phyloP scores from a whole-genome alignment of 2,113 vertebrate species.

The Syrmaticus mikado region DNA sequence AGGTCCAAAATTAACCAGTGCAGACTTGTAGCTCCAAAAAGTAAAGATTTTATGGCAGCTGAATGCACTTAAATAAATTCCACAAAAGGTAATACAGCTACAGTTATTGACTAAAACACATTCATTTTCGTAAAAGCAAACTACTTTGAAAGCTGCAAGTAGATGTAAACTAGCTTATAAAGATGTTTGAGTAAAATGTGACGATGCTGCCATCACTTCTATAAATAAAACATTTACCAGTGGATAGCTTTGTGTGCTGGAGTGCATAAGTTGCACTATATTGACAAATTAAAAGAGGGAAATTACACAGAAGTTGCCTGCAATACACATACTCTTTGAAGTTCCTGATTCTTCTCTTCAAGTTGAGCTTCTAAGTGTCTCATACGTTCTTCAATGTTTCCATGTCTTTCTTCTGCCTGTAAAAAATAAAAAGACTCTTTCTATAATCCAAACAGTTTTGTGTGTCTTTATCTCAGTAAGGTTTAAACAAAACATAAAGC shows the following conservation, averaged over 20 bases:
- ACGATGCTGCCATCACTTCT: not conserved
- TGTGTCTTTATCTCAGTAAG: conserved; percentile 54
- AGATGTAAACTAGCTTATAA: not conserved
- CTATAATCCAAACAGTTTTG: conserved; percentile 58
- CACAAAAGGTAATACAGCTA: not conserved
- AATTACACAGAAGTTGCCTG: not conserved
- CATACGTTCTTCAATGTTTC: conserved; percentile 98
- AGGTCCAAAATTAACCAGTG: not conserved
- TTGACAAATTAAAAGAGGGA: not conserved
- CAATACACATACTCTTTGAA: conserved; percentile 88
- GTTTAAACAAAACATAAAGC: conserved; percentile 84
- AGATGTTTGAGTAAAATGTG: not conserved
- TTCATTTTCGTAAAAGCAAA: not conserved
- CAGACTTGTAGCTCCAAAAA: not conserved
- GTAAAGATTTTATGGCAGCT: not conserved
- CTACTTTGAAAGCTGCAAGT: not conserved
- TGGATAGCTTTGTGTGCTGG: not conserved
- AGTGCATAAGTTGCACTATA: not conserved
- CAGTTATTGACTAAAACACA: not conserved
- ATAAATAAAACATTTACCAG: not conserved
- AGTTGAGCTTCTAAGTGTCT: conserved; percentile 96
- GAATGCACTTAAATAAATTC: not conserved
- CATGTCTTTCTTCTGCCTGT: conserved; percentile 98
- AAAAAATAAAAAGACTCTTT: conserved; percentile 66
- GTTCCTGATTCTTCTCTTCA: conserved; percentile 99